Percentiles rank a stretch among this genome's conserved stretches.
Evolutionary conservation across 1,140 invertebrate genomes (phyloP).

Genomic region (Diabrotica undecimpunctata): DNA sequence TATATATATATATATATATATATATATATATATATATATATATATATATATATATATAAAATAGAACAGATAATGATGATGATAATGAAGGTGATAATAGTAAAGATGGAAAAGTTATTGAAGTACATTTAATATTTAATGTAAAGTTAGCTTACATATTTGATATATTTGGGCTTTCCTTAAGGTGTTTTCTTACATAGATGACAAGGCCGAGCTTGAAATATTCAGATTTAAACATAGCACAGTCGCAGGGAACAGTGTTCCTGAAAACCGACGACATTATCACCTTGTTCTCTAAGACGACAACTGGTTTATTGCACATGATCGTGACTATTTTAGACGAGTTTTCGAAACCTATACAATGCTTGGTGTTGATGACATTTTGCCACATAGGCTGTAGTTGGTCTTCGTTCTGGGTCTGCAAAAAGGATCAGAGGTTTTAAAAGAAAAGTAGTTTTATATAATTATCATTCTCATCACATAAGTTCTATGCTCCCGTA

Average conservation of each 20-base stretch:
- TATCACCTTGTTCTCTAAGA: conserved; percentile 39
- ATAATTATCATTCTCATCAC: too few species aligned
- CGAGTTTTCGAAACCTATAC: conserved; percentile 32
- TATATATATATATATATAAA: too few species aligned
- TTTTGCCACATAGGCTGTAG: conserved; percentile 35
- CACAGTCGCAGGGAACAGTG: conserved; percentile 30
- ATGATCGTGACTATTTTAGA: conserved; percentile 33
- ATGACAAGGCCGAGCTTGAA: conserved; percentile 36
- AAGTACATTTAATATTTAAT: too few species aligned
- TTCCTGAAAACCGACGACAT: conserved; percentile 31
- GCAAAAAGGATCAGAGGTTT: too few species aligned
- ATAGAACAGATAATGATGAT: too few species aligned
- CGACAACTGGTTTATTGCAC: conserved; percentile 34
- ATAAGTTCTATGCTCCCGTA: too few species aligned
- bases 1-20: too few species aligned
- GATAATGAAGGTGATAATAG: too few species aligned
- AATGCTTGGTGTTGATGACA: conserved; percentile 35
- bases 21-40: too few species aligned
- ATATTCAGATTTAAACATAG: conserved; percentile 21
- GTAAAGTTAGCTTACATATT: conserved; percentile 28
- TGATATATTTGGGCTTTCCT: conserved; percentile 28
- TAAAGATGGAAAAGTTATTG: too few species aligned
- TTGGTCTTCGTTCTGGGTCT: too few species aligned
- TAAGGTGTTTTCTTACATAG: conserved; percentile 29
- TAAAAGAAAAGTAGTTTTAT: too few species aligned